Percentiles rank a stretch among this genome's conserved stretches.
phyloP scores from a whole-genome alignment of 2,888 invertebrate genomes.

The Isoperla grammatica region DNA sequence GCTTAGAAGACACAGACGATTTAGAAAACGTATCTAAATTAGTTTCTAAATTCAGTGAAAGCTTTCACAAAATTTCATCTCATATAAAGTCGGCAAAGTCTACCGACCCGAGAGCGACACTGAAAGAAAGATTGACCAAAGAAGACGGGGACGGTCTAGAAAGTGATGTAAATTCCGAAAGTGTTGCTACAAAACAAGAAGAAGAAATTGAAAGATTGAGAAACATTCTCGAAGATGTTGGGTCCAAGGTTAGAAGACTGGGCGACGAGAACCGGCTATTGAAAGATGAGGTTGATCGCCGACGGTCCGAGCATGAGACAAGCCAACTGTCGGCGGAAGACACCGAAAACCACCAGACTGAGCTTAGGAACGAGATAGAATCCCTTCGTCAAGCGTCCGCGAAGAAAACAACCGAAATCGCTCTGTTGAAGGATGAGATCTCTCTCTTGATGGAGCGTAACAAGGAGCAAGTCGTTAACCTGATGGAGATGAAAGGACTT shows the following conservation, averaged over 20 bases:
- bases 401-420: conserved; percentile 17
- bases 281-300: neutral
- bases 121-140: no score
- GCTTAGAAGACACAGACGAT: neutral
- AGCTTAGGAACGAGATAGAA: conserved; percentile 19
- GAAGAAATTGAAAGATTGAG: no score
- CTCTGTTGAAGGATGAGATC: conserved; percentile 18
- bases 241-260: neutral
- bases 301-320: neutral
- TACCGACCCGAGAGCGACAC: no score
- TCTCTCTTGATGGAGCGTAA: neutral
- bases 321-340: neutral
- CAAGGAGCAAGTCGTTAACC: conserved; percentile 1
- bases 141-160: no score
- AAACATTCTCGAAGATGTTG: neutral
- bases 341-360: neutral
- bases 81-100: no score
- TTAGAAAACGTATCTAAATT: neutral
- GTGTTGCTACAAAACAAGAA: no score
- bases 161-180: no score
- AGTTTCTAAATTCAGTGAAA: no score
- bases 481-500: conserved; percentile 12
- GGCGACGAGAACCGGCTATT: neutral
- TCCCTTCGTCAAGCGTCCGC: neutral
- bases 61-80: no score